Conservation (phyloP, 2,113 vertebrate genomes). For the Aspidoscelis tigris region DNA sequence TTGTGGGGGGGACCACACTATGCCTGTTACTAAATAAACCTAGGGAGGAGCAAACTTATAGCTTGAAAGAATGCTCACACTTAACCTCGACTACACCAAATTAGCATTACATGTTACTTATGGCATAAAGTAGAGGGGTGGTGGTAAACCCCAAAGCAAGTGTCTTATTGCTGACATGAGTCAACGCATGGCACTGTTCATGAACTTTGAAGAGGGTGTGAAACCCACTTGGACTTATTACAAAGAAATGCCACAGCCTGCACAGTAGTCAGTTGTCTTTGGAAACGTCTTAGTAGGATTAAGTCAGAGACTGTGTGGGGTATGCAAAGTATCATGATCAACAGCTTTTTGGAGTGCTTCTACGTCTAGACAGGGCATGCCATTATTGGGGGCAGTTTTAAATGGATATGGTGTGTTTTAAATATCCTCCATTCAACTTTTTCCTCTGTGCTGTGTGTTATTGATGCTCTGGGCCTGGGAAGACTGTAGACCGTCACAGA, state of each 20-base stretch:
- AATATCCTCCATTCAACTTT: not conserved
- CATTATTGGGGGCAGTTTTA: slow-evolving; percentile 17
- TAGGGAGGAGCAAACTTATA: not conserved
- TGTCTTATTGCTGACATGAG: slow-evolving; percentile 54
- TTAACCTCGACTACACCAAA: slow-evolving; percentile 47
- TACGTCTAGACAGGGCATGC: slow-evolving; percentile 27
- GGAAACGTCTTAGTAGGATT: slow-evolving; percentile 61
- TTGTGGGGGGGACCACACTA: not conserved
- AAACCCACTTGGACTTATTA: slow-evolving; percentile 51
- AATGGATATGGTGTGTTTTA: not conserved
- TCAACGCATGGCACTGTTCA: slow-evolving; percentile 41
- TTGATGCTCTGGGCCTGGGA: not conserved
- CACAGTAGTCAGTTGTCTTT: slow-evolving; percentile 61
- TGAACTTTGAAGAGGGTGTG: not conserved
- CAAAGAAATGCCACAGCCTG: slow-evolving; percentile 45
- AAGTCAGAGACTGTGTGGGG: slow-evolving; percentile 50
- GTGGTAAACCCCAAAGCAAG: accelerated
- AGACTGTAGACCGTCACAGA: not conserved
- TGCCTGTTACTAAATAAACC: slow-evolving; percentile 11
- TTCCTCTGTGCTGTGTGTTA: not conserved
- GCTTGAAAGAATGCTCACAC: slow-evolving; percentile 19
- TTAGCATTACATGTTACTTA: slow-evolving; percentile 42
- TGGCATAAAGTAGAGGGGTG: slow-evolving; percentile 28
- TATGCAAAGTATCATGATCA: slow-evolving; percentile 58
- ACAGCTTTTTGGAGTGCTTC: slow-evolving; percentile 37